Evolutionary conservation across 2,113 vertebrate species (phyloP).

Genomic region (Pedionomus torquatus): DNA sequence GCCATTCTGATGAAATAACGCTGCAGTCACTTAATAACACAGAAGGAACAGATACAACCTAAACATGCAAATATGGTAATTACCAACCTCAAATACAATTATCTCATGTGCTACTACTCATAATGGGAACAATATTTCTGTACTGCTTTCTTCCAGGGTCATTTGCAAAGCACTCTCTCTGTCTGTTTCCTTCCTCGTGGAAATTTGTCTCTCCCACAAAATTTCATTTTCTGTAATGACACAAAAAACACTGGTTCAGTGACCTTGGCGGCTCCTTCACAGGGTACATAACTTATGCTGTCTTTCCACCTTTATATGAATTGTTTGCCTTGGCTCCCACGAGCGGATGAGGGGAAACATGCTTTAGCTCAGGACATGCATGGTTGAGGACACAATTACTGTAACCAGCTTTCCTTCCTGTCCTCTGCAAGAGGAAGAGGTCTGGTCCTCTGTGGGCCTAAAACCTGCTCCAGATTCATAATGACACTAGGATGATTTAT

Average conservation of each 20-base stretch:
- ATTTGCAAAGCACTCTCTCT: background rate
- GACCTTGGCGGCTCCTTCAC: conserved; percentile 47
- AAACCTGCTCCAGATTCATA: background rate
- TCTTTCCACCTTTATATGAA: background rate
- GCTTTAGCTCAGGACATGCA: background rate
- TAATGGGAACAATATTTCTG: conserved; percentile 51
- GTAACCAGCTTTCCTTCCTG: background rate
- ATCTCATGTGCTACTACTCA: conserved; percentile 28
- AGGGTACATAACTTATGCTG: background rate
- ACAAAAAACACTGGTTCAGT: background rate
- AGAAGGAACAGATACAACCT: conserved; percentile 20
- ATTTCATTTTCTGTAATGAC: conserved; percentile 51
- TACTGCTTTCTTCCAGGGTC: background rate
- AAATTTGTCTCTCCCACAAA: conserved; percentile 49
- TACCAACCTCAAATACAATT: conserved; percentile 58
- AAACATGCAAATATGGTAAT: conserved; percentile 55
- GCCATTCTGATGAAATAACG: conserved; percentile 46
- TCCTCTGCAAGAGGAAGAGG: background rate
- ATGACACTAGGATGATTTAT: conserved; percentile 5
- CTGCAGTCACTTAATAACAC: conserved; percentile 35
- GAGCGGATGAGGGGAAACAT: background rate
- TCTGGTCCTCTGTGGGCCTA: background rate
- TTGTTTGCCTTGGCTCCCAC: background rate
- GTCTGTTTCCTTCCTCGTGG: conserved; percentile 2
- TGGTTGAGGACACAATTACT: conserved; percentile 1